Percentiles rank a stretch among this genome's conserved stretches.
phyloP scores from a whole-genome alignment of 2,888 invertebrate species.

The Barypeithes pellucidus region DNA sequence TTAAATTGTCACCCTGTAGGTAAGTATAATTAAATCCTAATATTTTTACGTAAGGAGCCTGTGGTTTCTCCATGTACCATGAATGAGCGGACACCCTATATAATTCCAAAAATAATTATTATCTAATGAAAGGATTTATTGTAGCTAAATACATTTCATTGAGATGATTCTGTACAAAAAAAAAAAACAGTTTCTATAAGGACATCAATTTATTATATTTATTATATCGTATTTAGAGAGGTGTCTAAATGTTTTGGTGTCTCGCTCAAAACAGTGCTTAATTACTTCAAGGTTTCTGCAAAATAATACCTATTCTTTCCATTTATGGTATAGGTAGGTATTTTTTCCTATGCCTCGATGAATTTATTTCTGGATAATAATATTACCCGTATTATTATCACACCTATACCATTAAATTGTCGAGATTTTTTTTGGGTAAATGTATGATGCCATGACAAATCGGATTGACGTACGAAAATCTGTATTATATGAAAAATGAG shows the following conservation, averaged over 20 bases:
- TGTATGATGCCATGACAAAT: not conserved
- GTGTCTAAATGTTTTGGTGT: slow-evolving; percentile 28
- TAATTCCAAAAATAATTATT: slow-evolving; percentile 15
- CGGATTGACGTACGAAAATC: slow-evolving; percentile 10
- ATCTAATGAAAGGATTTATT: slow-evolving; percentile 24
- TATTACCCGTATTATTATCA: not conserved
- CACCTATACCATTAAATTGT: not conserved
- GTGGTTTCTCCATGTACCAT: too few species aligned
- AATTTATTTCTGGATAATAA: slow-evolving; percentile 9
- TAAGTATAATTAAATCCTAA: too few species aligned
- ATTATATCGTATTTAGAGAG: slow-evolving; percentile 17
- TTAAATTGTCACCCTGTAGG: too few species aligned
- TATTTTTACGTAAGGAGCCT: too few species aligned
- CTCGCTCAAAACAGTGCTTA: slow-evolving; percentile 12
- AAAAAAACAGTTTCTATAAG: not conserved
- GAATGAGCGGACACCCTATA: too few species aligned
- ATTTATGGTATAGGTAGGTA: slow-evolving; percentile 21
- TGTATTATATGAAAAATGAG: slow-evolving; percentile 1
- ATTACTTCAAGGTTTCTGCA: slow-evolving; percentile 23
- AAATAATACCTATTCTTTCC: slow-evolving; percentile 27
- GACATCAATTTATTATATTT: not conserved
- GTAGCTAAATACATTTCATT: slow-evolving; percentile 5
- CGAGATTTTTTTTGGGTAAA: not conserved
- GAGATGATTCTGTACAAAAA: slow-evolving; percentile 23
- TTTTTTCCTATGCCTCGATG: slow-evolving; percentile 11